These are phyloP conservation scores for Taxidea taxus DNA, from an alignment of 2,113 vertebrate genomes.

Conservation along the genomic window DNA sequence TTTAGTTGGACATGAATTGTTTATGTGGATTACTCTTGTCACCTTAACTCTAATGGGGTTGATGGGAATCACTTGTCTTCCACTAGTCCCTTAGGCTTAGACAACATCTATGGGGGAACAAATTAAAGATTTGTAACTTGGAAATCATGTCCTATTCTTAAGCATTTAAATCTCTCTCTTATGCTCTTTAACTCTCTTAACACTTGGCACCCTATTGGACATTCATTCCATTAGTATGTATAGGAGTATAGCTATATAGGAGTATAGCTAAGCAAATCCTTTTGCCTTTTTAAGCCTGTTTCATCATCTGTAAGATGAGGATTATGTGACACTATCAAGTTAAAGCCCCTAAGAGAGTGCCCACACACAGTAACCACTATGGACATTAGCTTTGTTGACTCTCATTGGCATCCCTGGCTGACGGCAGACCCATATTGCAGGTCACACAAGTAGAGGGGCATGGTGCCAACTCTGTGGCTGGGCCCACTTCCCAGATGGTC, in stretches of 20 bases:
- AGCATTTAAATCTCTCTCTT: neutral
- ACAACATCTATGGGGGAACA: neutral
- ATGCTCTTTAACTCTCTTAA: neutral
- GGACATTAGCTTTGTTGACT: neutral
- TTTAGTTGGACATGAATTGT: neutral
- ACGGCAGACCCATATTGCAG: neutral
- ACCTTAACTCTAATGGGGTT: neutral
- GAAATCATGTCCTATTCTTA: neutral
- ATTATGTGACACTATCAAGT: neutral
- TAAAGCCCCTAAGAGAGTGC: neutral
- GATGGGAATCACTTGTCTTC: neutral
- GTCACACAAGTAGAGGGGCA: neutral
- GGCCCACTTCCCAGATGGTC: neutral
- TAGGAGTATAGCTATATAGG: neutral
- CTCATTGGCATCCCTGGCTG: neutral
- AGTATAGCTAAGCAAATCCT: neutral
- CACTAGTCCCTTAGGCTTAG: neutral
- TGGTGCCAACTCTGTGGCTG: neutral
- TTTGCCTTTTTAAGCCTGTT: neutral
- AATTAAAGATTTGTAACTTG: neutral
- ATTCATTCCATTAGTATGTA: neutral
- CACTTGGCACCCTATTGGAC: neutral
- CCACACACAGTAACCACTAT: neutral
- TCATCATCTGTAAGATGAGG: neutral
- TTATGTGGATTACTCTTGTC: neutral